phyloP scores from a whole-genome alignment of 2,113 vertebrate species.

The Aptenodytes forsteri region DNA sequence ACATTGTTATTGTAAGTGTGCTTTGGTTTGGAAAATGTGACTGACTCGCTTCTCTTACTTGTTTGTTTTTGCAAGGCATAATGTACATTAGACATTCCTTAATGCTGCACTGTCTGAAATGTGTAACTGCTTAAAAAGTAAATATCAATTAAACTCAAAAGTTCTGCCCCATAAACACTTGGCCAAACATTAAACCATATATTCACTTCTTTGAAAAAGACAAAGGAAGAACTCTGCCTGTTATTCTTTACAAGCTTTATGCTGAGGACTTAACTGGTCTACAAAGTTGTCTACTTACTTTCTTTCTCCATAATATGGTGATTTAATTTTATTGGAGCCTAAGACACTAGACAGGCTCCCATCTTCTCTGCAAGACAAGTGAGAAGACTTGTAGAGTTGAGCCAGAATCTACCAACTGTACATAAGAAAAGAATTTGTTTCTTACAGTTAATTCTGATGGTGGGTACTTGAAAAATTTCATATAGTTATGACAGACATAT shows the following conservation, averaged over 20 bases:
- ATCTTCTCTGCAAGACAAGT: neutral
- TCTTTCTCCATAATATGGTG: neutral
- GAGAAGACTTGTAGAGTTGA: neutral
- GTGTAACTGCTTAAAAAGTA: constrained; percentile 80
- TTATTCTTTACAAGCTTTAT: constrained; percentile 9
- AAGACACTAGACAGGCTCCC: neutral
- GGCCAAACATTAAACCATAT: constrained; percentile 42
- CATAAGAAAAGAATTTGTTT: neutral
- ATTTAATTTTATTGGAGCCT: neutral
- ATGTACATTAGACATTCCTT: constrained; percentile 71
- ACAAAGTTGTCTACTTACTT: neutral
- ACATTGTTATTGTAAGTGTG: constrained; percentile 78
- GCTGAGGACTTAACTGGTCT: neutral
- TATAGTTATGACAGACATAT: neutral
- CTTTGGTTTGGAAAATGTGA: constrained; percentile 76
- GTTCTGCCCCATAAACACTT: constrained; percentile 71
- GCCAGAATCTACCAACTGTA: neutral
- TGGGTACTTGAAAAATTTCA: neutral
- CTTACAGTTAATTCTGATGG: neutral
- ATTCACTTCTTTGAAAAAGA: constrained; percentile 51
- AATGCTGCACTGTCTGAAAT: constrained; percentile 71
- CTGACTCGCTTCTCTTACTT: constrained; percentile 73
- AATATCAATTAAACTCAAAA: constrained; percentile 78
- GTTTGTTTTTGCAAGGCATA: constrained; percentile 82
- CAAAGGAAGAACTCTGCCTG: constrained; percentile 42